Evolutionary conservation across 2,113 vertebrate species (phyloP), one percentile per base, ranked within the genome.

Genomic region (Pungitius pungitius): DNA sequence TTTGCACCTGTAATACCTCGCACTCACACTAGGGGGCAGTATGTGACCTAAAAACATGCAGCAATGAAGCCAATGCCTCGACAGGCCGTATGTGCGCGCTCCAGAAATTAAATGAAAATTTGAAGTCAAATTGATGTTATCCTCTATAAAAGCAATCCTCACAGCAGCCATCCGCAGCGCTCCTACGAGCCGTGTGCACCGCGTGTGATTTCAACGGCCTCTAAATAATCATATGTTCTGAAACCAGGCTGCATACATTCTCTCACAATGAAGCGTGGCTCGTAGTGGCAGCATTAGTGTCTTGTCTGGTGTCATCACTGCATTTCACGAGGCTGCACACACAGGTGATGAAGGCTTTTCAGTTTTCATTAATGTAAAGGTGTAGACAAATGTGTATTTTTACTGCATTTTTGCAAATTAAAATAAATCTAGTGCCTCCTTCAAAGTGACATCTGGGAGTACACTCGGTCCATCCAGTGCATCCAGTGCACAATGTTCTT

Each of bases 11-110:
- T 4, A 73, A 74, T 82, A 60, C 76, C 3, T 1, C 24, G 20
- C 15, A 13, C 45, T 2, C 30, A 11, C 94, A 94, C 91, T 72
- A 92, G 94, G 93, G 94, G 93, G 93, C 94, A 95, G 93, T 94
- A 90, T 90, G 90, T 89, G 93, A 91, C 93, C 87, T 86, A 73
- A 81, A 90, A 92, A 92, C 73, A 70, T 77, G 49, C 8, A 6
- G 4, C 4, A 43, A 62, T 30, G n/a, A n/a, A 54, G 52, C 54
- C 70, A 27, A 2, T 39, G 71, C 69, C 52, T 73, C 73, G 62
- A 67, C 60, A 72, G 69, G 73, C 57, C 72, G 45, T 59, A 64
- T 82, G 63, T 80, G 63, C 42, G 1, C 24, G 27, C 67, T 62
- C 60, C 43, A 77, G 73, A 85, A 79, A 88, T 81, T 54, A 80